Evolutionary conservation across 2,113 vertebrate species (phyloP).

Genomic region (Carollia perspicillata): DNA sequence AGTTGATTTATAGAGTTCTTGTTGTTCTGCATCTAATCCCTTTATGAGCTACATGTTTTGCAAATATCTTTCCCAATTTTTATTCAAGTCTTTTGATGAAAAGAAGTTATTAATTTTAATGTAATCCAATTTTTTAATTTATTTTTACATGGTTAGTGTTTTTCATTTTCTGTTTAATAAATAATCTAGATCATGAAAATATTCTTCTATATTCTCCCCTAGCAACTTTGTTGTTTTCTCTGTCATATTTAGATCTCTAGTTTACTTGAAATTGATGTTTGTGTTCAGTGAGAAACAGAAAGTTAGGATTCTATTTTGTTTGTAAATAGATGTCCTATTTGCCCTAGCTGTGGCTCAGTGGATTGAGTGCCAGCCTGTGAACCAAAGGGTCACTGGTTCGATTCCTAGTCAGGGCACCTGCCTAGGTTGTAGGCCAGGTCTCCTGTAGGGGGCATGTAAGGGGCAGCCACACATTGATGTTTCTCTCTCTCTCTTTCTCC

Average conservation of each 20-base stretch:
- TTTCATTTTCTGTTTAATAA: background rate
- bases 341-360: too few relatives aligned
- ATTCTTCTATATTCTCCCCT: background rate
- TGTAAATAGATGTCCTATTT: background rate
- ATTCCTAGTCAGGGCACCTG: too few relatives aligned
- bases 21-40: background rate
- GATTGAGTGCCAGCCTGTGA: too few relatives aligned
- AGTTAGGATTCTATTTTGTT: background rate
- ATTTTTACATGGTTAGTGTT: background rate
- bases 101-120: background rate
- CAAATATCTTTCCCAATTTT: background rate
- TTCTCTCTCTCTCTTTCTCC: too few relatives aligned
- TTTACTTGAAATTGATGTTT: background rate
- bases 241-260: background rate
- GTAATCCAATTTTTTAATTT: background rate
- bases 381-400: too few relatives aligned
- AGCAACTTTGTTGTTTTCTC: background rate
- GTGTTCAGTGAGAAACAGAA: background rate
- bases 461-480: too few relatives aligned
- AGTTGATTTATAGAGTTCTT: background rate
- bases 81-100: background rate
- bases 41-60: background rate
- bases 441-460: too few relatives aligned
- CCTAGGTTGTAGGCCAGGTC: too few relatives aligned
- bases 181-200: background rate